Conservation (phyloP, 2,888 invertebrate genomes). For the Caenorhabditis panamensis region DNA sequence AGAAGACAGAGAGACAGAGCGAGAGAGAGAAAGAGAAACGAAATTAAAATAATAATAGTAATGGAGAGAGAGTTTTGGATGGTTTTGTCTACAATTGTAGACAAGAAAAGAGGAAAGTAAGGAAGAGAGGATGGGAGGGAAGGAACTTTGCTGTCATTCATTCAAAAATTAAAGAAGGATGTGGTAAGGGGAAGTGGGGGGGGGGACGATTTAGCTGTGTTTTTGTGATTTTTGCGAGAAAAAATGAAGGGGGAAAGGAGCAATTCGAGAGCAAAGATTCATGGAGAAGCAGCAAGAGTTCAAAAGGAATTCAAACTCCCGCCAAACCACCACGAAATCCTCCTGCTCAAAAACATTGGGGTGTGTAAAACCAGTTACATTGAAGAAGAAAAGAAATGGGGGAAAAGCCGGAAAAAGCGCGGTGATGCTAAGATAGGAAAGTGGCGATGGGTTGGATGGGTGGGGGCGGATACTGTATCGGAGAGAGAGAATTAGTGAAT, state of each 20-base stretch:
- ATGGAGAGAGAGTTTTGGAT: not conserved
- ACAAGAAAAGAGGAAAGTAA: not conserved
- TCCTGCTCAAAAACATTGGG: not conserved
- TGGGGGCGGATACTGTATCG: not conserved
- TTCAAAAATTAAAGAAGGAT: slow-evolving; percentile 56
- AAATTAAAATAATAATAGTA: slow-evolving; percentile 15
- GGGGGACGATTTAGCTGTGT: not conserved
- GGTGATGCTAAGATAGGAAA: slow-evolving; percentile 50
- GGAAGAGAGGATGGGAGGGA: not conserved
- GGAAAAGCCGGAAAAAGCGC: slow-evolving; percentile 23
- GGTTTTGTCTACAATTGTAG: not conserved
- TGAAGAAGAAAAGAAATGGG: slow-evolving; percentile 39
- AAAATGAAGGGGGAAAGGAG: slow-evolving; percentile 16
- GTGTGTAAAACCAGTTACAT: slow-evolving; percentile 59
- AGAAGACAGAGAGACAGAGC: slow-evolving; percentile 33
- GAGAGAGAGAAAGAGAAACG: not conserved
- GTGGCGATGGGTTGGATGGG: slow-evolving; percentile 26
- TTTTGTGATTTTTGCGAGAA: not conserved
- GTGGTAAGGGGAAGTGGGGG: slow-evolving; percentile 5
- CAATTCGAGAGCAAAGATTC: slow-evolving; percentile 5
- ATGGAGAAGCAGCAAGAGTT: not conserved
- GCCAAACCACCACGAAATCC: too few relatives aligned
- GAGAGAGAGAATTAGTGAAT: slow-evolving; percentile 26
- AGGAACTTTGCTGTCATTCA: slow-evolving; percentile 47
- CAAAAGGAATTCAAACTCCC: not conserved